A percentile compares a stretch with the other conserved stretches of the same genome.
Evolutionary conservation across 2,113 vertebrate species (phyloP).

Genomic region (Chionis minor): DNA sequence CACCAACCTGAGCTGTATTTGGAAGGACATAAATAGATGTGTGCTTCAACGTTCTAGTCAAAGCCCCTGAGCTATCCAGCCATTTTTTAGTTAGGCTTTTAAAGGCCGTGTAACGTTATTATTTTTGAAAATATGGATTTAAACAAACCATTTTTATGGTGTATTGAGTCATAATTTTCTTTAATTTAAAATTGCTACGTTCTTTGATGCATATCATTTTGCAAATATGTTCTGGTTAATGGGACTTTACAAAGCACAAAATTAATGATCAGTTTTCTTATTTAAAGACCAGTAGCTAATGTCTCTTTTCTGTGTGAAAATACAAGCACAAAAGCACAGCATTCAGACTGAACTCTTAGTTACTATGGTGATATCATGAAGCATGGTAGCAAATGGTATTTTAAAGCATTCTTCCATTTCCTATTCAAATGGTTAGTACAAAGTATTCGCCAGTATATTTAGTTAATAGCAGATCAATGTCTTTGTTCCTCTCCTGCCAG

Average conservation of each 20-base stretch:
- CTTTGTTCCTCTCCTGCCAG: constrained; percentile 19
- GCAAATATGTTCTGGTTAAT: not conserved
- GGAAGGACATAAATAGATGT: not conserved
- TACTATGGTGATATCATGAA: constrained; percentile 50
- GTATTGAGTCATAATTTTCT: not conserved
- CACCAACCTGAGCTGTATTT: not conserved
- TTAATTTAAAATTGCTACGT: not conserved
- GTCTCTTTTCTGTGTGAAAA: constrained; percentile 12
- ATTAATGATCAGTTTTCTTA: not conserved
- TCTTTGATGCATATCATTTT: not conserved
- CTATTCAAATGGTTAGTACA: constrained; percentile 17
- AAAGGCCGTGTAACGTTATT: not conserved
- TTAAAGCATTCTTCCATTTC: constrained; percentile 28
- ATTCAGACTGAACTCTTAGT: constrained; percentile 3
- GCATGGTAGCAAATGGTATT: constrained; percentile 1
- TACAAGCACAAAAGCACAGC: not conserved
- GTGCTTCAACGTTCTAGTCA: not conserved
- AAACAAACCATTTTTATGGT: not conserved
- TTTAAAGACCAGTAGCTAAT: constrained; percentile 1
- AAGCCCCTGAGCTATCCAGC: not conserved
- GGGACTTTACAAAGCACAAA: not conserved
- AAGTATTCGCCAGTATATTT: constrained; percentile 19
- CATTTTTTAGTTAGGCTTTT: not conserved
- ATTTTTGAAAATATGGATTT: not conserved
- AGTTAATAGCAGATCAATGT: constrained; percentile 53